Base-by-base conservation (phyloP, 1,140 invertebrate species). In the Bombus pyrosoma region DNA sequence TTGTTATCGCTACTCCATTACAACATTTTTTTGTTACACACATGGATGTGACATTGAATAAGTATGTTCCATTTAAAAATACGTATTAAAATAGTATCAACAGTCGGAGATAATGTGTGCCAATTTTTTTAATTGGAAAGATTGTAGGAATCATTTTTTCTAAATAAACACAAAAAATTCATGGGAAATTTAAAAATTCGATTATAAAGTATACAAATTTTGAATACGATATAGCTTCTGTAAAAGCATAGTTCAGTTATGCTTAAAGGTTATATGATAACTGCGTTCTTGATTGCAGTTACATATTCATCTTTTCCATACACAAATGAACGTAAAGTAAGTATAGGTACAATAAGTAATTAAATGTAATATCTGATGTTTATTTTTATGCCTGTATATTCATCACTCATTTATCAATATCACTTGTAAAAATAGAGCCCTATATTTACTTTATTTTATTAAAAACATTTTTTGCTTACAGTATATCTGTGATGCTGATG, bases 231-330 rank as follows among this genome's bases (percentile, higher is more conserved):
- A 12, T 32, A n/a, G 10, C 53, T 41, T 28, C 9, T 64, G n/a
- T 74, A 13, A 18, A 77, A 64, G 15, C 37, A 39, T 13, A 47
- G 9, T 53, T 32, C 3, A 47, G 37, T 62, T 84, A 84, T 84
- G 76, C 37, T 37, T 34, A 62, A 62, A 62, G 76, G 76, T 84
- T 84, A 84, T 80, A 12, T n/a, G n/a, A n/a, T 6, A 37, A 34
- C 25, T 84, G 32, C 25, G 1, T 25, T 79, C n/a, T 43, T 79
- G 25, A 6, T 80, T 5, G 8, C 10, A 22, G 8, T 12, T 39
- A 6, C 43, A 4, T 22, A 13, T 79, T 47, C 18, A 72, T 62
- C 37, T 37, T 13, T 34, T 28, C 28, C 13, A 28, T 25, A 37
- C 9, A 0, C 0, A 39, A 22, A 39, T 10, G 15, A 37, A 25